Conservation (phyloP, 2,888 invertebrate species). For the Netelia fuscicornis region DNA sequence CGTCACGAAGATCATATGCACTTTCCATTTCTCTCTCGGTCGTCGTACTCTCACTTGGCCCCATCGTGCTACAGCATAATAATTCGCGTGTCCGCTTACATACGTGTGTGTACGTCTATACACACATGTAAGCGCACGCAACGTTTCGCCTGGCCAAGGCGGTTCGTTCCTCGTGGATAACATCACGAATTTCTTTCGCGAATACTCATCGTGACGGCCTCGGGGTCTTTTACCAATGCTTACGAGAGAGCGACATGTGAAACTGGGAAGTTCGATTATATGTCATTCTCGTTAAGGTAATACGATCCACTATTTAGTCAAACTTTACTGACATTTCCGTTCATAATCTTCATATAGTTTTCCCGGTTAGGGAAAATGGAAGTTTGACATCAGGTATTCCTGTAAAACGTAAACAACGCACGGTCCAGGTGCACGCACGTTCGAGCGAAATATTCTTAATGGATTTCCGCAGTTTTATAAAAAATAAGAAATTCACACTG, state of each 20-base stretch:
- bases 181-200: conserved; percentile 58
- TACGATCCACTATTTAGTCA: neutral
- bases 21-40: conserved; percentile 68
- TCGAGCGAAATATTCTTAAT: too few species aligned
- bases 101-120: conserved; percentile 21
- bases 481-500: too few species aligned
- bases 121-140: conserved; percentile 23
- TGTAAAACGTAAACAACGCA: too few species aligned
- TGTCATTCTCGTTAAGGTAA: neutral
- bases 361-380: too few species aligned
- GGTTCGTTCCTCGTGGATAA: conserved; percentile 51
- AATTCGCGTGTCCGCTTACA: conserved; percentile 47
- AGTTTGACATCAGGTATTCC: too few species aligned
- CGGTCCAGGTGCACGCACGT: too few species aligned
- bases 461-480: too few species aligned
- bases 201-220: conserved; percentile 28
- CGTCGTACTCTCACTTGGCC: conserved; percentile 63
- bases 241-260: neutral
- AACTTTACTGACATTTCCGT: neutral
- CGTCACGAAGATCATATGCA: conserved; percentile 57
- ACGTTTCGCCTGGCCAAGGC: conserved; percentile 23
- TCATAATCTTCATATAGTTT: too few species aligned
- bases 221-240: neutral
- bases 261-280: neutral
- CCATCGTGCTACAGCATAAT: conserved; percentile 29